Evolutionary conservation across 2,113 vertebrate species (phyloP), one percentile per base, ranked within the genome.

Genomic region (Gavialis gangeticus): DNA sequence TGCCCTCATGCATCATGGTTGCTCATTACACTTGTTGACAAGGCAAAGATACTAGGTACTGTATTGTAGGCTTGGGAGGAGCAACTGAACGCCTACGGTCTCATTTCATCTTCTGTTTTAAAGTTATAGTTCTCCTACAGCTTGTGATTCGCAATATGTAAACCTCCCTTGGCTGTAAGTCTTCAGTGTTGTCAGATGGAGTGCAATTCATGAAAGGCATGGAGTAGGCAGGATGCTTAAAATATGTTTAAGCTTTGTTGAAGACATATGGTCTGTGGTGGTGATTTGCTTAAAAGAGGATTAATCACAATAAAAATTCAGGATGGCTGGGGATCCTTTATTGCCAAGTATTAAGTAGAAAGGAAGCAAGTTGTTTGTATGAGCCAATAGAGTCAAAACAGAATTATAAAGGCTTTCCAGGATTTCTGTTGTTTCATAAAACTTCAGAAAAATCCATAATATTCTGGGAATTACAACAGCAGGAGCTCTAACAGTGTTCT

Each of bases 201-300:
- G 87, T 73, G 73, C 46, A 73, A 59, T 67, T 88, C 76, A 84
- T 34, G 10, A 88, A 91, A 92, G 73, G 58, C 76, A 89, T 91
- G 71, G 75, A 84, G 76, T 79, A 58, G 5, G 34, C 62, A 89
- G 75, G 78, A 67, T 66, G 87, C 84, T 83, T 91, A 92, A 75
- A 78, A 82, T 81, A 59, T 56, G 94, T 96, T 84, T 79, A 87
- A 93, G 92, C 91, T 94, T 89, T 78, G n/a, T 84, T 75, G 82
- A 93, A 92, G 85, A 92, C 88, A 92, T 96, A 96, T 97, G 96
- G 81, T 79, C 89, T 64, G 58, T 1, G 22, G 58, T 1, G 22
- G 82, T 69, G 93, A 88, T 93, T 95, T 95, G 84, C 93, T 94
- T 95, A 92, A 78, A 92, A 92, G 92, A 89, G 93, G 95, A 97